phyloP scores from a whole-genome alignment of 2,113 vertebrate species.

The Gobio gobio region DNA sequence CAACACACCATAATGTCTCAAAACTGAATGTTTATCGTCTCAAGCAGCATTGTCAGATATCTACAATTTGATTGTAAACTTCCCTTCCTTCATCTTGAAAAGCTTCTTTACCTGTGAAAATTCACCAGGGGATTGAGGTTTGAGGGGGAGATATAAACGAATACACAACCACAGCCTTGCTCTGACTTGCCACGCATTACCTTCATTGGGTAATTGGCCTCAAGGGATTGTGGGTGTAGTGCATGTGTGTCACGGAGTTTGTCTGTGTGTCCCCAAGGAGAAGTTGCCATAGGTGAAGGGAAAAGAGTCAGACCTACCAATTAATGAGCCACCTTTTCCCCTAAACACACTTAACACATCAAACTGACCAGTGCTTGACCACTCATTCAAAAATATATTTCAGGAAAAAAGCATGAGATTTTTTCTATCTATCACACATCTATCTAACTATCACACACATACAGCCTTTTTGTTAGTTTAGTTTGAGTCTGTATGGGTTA shows the following conservation, averaged over 20 bases:
- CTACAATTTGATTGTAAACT: background rate
- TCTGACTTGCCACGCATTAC: slow-evolving; percentile 74
- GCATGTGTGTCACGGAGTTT: slow-evolving; percentile 50
- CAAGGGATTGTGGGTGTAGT: slow-evolving; percentile 68
- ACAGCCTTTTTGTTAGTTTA: background rate
- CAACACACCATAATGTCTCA: background rate
- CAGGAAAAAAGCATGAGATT: background rate
- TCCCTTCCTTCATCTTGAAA: slow-evolving; percentile 3
- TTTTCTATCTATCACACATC: no score
- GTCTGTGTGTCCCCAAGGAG: slow-evolving; percentile 72
- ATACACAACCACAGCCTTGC: slow-evolving; percentile 75
- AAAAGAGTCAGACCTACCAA: slow-evolving; percentile 71
- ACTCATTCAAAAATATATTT: slow-evolving; percentile 6
- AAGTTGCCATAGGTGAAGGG: slow-evolving; percentile 70
- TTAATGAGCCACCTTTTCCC: slow-evolving; percentile 72
- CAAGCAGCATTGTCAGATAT: background rate
- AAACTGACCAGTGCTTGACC: background rate
- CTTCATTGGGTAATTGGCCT: slow-evolving; percentile 82
- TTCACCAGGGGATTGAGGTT: slow-evolving; percentile 47
- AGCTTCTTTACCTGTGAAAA: slow-evolving; percentile 21
- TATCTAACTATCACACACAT: background rate
- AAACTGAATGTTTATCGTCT: background rate
- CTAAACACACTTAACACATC: slow-evolving; percentile 66
- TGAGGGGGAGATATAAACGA: slow-evolving; percentile 52
- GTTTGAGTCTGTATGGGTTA: background rate